Percentiles rank a stretch among this genome's conserved stretches.
Evolutionary conservation across 2,113 vertebrate genomes (phyloP).

Genomic region (Neolamprologus cancellatus): DNA sequence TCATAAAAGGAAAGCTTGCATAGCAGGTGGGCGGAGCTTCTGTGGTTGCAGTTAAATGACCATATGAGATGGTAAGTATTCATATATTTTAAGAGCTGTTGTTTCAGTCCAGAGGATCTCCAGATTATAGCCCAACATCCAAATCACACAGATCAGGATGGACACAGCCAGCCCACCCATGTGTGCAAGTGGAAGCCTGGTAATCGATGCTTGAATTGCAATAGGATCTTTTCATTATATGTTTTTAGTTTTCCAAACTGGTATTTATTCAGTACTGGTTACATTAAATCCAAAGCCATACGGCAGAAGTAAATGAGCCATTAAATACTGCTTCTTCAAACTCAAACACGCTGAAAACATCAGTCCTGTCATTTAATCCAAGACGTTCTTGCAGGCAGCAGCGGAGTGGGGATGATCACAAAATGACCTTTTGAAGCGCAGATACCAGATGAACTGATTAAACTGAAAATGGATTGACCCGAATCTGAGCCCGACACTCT

Average conservation of each 20-base stretch:
- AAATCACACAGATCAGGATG: neutral
- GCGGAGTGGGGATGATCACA: neutral
- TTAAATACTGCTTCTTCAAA: neutral
- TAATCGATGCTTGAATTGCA: neutral
- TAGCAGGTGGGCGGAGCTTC: neutral
- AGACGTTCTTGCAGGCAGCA: neutral
- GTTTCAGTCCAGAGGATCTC: neutral
- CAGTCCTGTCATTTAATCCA: neutral
- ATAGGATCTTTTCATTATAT: neutral
- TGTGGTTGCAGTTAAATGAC: neutral
- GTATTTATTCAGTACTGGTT: neutral
- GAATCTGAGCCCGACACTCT: neutral
- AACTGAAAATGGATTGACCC: slow-evolving; percentile 17
- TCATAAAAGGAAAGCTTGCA: neutral
- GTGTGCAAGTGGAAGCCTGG: neutral
- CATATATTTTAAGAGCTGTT: neutral
- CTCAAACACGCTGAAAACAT: neutral
- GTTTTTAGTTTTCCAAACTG: neutral
- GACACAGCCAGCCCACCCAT: neutral
- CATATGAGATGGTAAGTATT: neutral
- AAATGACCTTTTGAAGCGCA: neutral
- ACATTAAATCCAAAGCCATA: neutral
- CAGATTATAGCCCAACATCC: neutral
- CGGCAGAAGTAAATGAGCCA: neutral
- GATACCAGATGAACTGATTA: slow-evolving; percentile 19